Base-by-base conservation (phyloP, 2,888 invertebrate genomes). In the Scaptodrosophila latifasciaeformis region DNA sequence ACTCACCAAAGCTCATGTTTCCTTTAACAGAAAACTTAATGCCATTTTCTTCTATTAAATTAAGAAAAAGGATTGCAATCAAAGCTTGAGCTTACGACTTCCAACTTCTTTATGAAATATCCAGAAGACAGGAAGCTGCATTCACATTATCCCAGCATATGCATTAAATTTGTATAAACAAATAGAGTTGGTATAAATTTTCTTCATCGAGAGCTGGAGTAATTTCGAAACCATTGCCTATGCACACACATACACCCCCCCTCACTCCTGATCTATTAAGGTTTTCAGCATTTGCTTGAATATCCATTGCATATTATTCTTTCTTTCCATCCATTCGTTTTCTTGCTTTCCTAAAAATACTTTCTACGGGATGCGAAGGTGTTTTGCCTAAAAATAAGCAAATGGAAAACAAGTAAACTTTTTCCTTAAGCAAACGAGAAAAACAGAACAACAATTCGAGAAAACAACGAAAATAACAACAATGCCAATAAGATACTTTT, bases 91-190 rank as follows among this genome's bases (percentile, higher is more conserved):
- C n/a, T n/a, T n/a, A n/a, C n/a, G n/a, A n/a, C n/a, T n/a, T n/a
- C n/a, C n/a, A n/a, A n/a, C n/a, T n/a, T n/a, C n/a, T n/a, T n/a
- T n/a, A n/a, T n/a, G n/a, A n/a, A n/a, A n/a, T n/a, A n/a, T n/a
- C n/a, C n/a, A n/a, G n/a, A n/a, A n/a, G n/a, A n/a, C n/a, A n/a
- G n/a, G n/a, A n/a, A 30, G 6, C 35, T 29, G 13, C 29, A 21
- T 15, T 13, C 10, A 46, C 18, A 21, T n/a, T 17, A 2, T 21
- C n/a, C 13, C 2, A n/a, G 15, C 37, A 17, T 79, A 82, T 81
- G 82, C 84, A 82, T 84, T 84, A 82, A 82, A 82, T 82, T 84
- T 82, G 74, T 82, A 82, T 81, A 83, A 82, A 82, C 82, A 83
- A 83, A 83, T 81, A 78, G 68, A 67, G 69, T 67, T 69, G 65